Base-by-base conservation (phyloP, 1,140 invertebrate species). In the Trichonephila clavata region DNA sequence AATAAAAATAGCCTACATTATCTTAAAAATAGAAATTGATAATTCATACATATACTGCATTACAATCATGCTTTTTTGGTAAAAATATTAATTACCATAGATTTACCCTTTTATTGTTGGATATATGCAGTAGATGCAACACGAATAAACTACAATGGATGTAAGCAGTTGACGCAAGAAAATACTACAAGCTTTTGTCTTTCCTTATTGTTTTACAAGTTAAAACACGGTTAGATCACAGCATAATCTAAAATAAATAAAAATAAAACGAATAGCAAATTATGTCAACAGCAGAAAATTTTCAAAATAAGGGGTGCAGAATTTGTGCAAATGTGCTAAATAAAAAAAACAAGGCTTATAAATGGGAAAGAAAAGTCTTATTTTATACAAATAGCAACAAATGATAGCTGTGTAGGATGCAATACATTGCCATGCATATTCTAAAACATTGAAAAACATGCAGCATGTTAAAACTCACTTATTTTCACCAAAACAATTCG, bases 241-340 rank as follows among this genome's bases (percentile, higher is more conserved):
- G 71, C 24, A 77, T 39, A 39, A 77, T 77, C 71, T 77, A 77
- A 77, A 77, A 77, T 14, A 77, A 77, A 77, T 27, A 77, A 77
- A 77, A 77, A 77, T 27, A 32, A 18, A 7, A 77, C 32, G 39
- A 32, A 32, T 18, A 77, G 27, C 27, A 77, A 77, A 18, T 77
- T 77, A 16, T 13, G 32, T 16, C 24, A 77, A 77, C 27, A 68
- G 65, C 65, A 68, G 24, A 24, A 7, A 10, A 50, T 50, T 50
- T 24, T 24, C n/a, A 68, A 65, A 68, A 24, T 24, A 10, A 68
- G 65, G 24, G 65, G n/a, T 50, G 50, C 50, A 50, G 50, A 50
- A 13, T 50, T 50, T 10, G n/a, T 68, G 65, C 65, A 68, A 24
- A 14, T 24, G 24, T n/a, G 24, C 24, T 27, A 68, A 68, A 68